Conservation (phyloP, 2,797 vertebrate species). For the Cephalopachus bancanus region DNA sequence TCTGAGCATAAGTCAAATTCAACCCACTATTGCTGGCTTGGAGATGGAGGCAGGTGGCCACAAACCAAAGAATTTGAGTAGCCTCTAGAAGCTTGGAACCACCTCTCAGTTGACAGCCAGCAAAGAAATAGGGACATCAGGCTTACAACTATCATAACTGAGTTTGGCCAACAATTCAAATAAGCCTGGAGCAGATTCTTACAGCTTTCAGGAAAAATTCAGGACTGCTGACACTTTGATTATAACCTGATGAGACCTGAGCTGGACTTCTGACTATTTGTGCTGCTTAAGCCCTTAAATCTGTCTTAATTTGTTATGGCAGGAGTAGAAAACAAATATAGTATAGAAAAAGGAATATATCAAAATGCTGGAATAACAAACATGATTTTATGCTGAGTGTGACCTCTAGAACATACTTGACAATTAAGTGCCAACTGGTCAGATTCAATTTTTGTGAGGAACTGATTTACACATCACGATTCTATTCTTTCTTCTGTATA, state of each 20-base stretch:
- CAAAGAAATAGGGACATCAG: background rate
- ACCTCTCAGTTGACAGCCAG: background rate
- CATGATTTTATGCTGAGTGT: background rate
- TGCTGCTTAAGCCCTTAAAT: background rate
- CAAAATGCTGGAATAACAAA: background rate
- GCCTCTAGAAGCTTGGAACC: background rate
- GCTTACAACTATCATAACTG: background rate
- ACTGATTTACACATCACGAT: background rate
- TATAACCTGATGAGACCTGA: background rate
- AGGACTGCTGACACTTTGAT: background rate
- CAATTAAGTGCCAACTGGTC: background rate
- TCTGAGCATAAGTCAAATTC: background rate
- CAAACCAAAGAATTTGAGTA: background rate
- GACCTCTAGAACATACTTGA: background rate
- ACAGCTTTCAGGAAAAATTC: background rate
- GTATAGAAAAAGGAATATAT: background rate
- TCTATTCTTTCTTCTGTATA: background rate
- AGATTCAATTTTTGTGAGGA: constrained; percentile 6
- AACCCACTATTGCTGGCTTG: background rate
- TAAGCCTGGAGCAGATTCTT: background rate
- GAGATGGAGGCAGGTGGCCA: background rate
- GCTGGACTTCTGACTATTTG: background rate
- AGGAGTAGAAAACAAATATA: background rate
- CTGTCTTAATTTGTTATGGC: background rate
- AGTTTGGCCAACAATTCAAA: background rate